phyloP scores from a whole-genome alignment of 2,888 invertebrate species.

The Chrysodeixis includens region DNA sequence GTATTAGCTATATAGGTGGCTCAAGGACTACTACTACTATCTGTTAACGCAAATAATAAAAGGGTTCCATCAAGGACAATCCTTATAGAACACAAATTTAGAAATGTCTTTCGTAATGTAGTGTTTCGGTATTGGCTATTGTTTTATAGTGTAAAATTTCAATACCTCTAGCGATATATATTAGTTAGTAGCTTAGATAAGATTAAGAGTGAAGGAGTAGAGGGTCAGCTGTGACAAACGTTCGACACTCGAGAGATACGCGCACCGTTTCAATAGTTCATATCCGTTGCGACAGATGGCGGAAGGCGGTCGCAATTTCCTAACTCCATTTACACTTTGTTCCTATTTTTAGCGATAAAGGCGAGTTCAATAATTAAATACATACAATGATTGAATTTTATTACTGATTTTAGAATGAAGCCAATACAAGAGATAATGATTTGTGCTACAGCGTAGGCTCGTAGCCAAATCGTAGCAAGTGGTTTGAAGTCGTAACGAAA shows the following conservation, averaged over 20 bases:
- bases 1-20: background rate
- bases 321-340: background rate
- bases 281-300: slow-evolving; percentile 3
- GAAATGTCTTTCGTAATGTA: background rate
- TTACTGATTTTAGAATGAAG: background rate
- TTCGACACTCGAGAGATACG: background rate
- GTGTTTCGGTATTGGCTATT: no score
- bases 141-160: no score
- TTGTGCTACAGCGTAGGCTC: background rate
- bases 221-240: background rate
- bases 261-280: background rate
- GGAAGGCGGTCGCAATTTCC: background rate
- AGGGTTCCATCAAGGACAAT: background rate
- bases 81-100: no score
- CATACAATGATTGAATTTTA: no score
- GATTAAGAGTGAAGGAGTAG: background rate
- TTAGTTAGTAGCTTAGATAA: background rate
- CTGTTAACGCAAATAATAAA: background rate
- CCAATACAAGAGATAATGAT: background rate
- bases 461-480: background rate
- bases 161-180: no score
- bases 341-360: background rate
- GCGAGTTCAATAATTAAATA: background rate
- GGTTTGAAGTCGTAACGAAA: background rate
- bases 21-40: no score